Base-by-base conservation (phyloP, 1,140 invertebrate species). In the Drosophila kikkawai region DNA sequence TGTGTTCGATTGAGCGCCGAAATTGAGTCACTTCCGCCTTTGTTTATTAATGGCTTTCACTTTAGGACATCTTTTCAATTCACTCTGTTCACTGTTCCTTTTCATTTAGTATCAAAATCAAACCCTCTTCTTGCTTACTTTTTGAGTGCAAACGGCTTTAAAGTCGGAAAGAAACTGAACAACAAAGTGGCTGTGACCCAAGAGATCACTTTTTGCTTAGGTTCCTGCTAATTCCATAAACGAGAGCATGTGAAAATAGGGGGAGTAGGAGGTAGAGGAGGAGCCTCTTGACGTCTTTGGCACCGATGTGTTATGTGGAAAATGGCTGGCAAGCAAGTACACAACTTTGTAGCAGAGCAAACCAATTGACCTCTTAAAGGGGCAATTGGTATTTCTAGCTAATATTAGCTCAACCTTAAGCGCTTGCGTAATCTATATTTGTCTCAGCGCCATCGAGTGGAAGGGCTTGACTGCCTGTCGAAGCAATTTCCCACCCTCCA, bases 191-290 rank as follows among this genome's bases (percentile, higher is more conserved):
- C 7, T 47, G 9, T 47, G n/a, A 4, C 15, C 19, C 12, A 5
- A n/a, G 3, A 51, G 13, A 60, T 45, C 32, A 29, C 51, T 39
- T 50, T 50, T 65, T 36, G 12, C 4, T 17, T 17, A 42, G 39
- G 42, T 7, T 29, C 0, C 34, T 69, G 84, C 59, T 83, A 86
- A 86, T 87, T 86, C 29, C 64, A 19, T 37, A 65, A 47, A 22
- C 71, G 59, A 58, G 64, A 77, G 81, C 8, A 34, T 44, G 58
- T 36, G 37, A 71, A 56, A 42, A 39, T 42, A 6, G 4, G 13
- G 7, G 37, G 29, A 22, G n/a, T 17, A 12, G 15, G 48, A 51
- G 29, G 3, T 7, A 12, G 19, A 47, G 45, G 1, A 44, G 11
- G 29, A 36, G 63, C 50, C 36, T 34, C 42, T 36, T 68, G 53